These are phyloP conservation scores for Zaprionus kolodkinae DNA, from an alignment of 1,140 invertebrate species.

Conservation along the genomic window DNA sequence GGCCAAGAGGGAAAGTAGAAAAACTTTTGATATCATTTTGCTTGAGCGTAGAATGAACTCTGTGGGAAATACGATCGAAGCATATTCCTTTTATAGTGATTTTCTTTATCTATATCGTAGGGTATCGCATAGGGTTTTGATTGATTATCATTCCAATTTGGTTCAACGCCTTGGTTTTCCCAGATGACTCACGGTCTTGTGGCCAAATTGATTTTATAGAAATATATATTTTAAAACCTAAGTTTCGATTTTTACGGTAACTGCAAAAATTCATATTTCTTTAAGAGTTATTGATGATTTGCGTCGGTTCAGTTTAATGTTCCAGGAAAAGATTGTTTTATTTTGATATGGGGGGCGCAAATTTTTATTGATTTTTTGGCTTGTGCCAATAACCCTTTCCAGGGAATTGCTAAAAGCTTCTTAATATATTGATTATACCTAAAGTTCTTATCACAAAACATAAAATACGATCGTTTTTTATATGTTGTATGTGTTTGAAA, in stretches of 20 bases:
- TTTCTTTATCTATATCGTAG: constrained; percentile 7
- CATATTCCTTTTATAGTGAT: constrained; percentile 35
- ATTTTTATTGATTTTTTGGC: neutral
- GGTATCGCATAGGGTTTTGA: constrained; percentile 23
- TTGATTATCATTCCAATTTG: constrained; percentile 47
- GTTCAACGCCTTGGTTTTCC: neutral
- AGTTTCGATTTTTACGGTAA: neutral
- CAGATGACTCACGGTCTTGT: neutral
- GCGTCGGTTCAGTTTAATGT: neutral
- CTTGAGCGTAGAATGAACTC: constrained; percentile 15
- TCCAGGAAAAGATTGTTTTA: neutral
- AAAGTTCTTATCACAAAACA: neutral
- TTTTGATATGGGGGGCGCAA: neutral
- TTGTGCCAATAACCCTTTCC: neutral
- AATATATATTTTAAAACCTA: neutral
- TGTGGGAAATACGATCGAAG: constrained; percentile 6
- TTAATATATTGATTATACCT: neutral
- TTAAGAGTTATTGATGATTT: neutral
- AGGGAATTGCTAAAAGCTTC: neutral
- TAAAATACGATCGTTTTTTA: neutral
- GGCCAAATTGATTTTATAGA: neutral
- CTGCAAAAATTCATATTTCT: neutral
- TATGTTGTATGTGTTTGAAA: neutral
- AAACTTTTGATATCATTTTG: constrained; percentile 47
- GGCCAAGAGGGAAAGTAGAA: constrained; percentile 49